Percentiles rank a stretch among this genome's conserved stretches.
These are phyloP conservation scores for Sphaeridia pumilis DNA, from an alignment of 2,888 invertebrate genomes.

Conservation along the genomic window DNA sequence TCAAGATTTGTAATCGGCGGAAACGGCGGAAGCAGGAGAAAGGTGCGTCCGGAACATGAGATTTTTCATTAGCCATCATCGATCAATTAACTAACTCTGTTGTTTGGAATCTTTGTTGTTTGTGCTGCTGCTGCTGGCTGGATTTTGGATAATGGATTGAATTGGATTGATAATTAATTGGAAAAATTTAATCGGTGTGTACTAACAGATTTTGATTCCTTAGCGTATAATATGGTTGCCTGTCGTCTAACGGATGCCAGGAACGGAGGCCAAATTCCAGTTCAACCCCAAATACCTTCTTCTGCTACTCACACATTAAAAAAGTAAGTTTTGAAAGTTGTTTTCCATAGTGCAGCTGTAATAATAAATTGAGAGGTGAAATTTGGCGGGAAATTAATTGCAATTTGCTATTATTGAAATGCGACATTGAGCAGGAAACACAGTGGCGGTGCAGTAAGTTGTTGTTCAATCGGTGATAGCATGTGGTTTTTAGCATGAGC, in stretches of 20 bases:
- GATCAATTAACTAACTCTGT: not conserved
- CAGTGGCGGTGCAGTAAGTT: slow-evolving; percentile 35
- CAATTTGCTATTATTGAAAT: slow-evolving; percentile 7
- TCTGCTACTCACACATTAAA: slow-evolving; percentile 47
- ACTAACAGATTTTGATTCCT: slow-evolving; percentile 44
- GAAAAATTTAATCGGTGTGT: not conserved
- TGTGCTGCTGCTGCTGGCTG: not conserved
- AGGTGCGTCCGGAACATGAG: slow-evolving; percentile 49
- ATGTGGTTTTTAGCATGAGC: too few relatives aligned
- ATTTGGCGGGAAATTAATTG: too few relatives aligned
- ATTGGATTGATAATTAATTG: slow-evolving; percentile 1
- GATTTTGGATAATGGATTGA: not conserved
- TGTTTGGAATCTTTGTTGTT: not conserved
- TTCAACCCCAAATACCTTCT: slow-evolving; percentile 83
- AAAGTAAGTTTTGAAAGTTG: slow-evolving; percentile 57
- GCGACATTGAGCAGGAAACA: slow-evolving; percentile 32
- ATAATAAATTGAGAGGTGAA: too few relatives aligned
- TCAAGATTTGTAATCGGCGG: slow-evolving; percentile 94
- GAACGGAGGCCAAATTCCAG: slow-evolving; percentile 59
- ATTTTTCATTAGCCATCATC: not conserved
- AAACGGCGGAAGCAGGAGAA: slow-evolving; percentile 95
- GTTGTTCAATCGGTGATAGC: slow-evolving; percentile 21
- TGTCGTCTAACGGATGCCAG: slow-evolving; percentile 88
- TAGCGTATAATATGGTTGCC: slow-evolving; percentile 98
- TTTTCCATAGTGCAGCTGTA: not conserved